Evolutionary conservation across 2,888 invertebrate species (phyloP), one percentile per base, ranked within the genome.

Genomic region (Drosophila prostipennis): DNA sequence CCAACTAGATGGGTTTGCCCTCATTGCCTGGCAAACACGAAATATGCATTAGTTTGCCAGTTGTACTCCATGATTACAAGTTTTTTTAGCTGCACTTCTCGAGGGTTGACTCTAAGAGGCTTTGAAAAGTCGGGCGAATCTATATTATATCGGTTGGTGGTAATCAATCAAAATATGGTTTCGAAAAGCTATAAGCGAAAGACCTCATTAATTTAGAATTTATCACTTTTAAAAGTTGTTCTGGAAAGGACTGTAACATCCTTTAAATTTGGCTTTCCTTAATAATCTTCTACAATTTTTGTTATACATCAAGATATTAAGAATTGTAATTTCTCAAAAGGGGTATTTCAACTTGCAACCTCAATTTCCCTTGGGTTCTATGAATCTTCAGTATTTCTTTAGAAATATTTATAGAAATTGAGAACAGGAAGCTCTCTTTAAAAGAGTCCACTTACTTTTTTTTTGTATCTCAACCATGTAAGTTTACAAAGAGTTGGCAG

Each of bases 41-140:
- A 87, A 79, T 84, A 81, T 83, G 87, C 82, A 83, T 83, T 83
- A 83, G 82, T 79, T 81, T 80, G 68, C 72, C 46, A 72, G 76
- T 77, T 81, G 79, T 79, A 61, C 53, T 49, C 56, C 63, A 79
- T 81, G 85, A 87, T 82, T 84, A 81, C 23, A 52, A 37, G 52
- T 37, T 42, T 10, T 19, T 56, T 34, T 13, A 6, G n/a, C 13
- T 19, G 57, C 51, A 42, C 43, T 40, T 57, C 51, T 60, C 23
- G 43, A 72, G 76, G 80, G 73, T 54, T 70, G 60, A 70, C 46
- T 59, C 14, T 37, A 55, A 68, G 67, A 49, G 68, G 67, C 48
- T 69, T 69, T 19, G 52, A 52, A 40, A 45, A 70, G 40, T 69
- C 69, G 52, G 36, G 13, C 8, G 48, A 53, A 67, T 56, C 34